Conservation (phyloP, 2,113 vertebrate genomes). For the Trochalopteron elliotii region DNA sequence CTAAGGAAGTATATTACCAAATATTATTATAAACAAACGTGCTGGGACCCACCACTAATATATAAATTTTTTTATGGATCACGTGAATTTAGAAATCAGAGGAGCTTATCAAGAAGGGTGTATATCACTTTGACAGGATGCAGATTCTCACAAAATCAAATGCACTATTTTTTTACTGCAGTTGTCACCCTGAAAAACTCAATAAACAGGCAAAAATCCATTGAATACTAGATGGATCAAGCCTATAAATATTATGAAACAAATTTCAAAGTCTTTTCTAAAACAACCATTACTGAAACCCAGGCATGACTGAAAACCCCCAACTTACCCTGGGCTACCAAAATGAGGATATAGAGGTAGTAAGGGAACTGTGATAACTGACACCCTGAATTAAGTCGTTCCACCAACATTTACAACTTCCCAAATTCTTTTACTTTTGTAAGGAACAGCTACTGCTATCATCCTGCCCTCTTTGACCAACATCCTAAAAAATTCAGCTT, state of each 20-base stretch:
- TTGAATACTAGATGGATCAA: background rate
- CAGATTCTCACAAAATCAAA: background rate
- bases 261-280: background rate
- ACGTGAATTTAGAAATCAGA: background rate
- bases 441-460: background rate
- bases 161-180: background rate
- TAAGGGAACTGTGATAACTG: background rate
- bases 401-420: background rate
- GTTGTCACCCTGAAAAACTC: background rate
- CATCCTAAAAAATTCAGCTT: background rate
- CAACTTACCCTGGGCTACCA: background rate
- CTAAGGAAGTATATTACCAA: background rate
- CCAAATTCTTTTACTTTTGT: background rate
- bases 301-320: background rate
- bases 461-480: background rate
- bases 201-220: background rate
- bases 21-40: background rate
- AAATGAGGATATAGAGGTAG: background rate
- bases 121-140: background rate
- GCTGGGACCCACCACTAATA: background rate
- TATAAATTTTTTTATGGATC: background rate
- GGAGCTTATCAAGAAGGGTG: background rate
- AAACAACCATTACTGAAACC: background rate
- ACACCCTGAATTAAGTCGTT: background rate
- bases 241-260: background rate